A percentile compares a stretch with the other conserved stretches of the same genome.
phyloP scores from a whole-genome alignment of 1,140 invertebrate genomes.

The Drosophila tropicalis region DNA sequence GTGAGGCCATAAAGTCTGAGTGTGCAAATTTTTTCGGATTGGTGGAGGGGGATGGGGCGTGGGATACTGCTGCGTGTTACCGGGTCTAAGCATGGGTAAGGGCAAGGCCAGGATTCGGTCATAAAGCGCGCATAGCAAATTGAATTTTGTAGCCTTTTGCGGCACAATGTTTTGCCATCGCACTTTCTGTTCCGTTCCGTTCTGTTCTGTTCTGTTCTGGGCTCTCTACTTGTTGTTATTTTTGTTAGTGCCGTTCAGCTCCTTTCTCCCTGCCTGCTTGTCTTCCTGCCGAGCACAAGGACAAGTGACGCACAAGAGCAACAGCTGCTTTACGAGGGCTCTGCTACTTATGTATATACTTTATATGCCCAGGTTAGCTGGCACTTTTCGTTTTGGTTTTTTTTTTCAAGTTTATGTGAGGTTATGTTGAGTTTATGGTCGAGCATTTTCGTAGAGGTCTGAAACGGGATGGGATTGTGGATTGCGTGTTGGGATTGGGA shows the following conservation, averaged over 20 bases:
- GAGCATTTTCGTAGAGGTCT: slow-evolving; percentile 29
- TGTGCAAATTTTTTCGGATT: not conserved
- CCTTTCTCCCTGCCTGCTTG: too few relatives aligned
- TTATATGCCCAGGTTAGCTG: slow-evolving; percentile 40
- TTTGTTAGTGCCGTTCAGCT: too few relatives aligned
- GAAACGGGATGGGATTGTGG: not conserved
- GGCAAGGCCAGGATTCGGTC: slow-evolving; percentile 51
- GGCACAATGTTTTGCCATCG: slow-evolving; percentile 34
- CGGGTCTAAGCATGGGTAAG: slow-evolving; percentile 8
- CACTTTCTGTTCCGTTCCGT: not conserved
- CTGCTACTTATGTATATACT: slow-evolving; percentile 24
- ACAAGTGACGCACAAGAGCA: slow-evolving; percentile 53
- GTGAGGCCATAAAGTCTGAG: slow-evolving; percentile 51
- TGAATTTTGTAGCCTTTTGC: slow-evolving; percentile 80
- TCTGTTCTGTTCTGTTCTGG: not conserved
- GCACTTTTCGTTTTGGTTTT: slow-evolving; percentile 36
- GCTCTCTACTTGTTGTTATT: not conserved
- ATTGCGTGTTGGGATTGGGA: not conserved
- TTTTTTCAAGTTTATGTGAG: slow-evolving; percentile 51
- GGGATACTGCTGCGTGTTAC: not conserved
- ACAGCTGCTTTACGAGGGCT: slow-evolving; percentile 56
- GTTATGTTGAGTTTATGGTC: slow-evolving; percentile 54
- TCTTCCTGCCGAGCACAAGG: slow-evolving; percentile 31
- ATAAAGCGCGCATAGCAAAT: slow-evolving; percentile 80
- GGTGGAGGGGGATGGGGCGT: not conserved